Evolutionary conservation across 2,113 vertebrate species (phyloP).

Genomic region (Aptenodytes forsteri): DNA sequence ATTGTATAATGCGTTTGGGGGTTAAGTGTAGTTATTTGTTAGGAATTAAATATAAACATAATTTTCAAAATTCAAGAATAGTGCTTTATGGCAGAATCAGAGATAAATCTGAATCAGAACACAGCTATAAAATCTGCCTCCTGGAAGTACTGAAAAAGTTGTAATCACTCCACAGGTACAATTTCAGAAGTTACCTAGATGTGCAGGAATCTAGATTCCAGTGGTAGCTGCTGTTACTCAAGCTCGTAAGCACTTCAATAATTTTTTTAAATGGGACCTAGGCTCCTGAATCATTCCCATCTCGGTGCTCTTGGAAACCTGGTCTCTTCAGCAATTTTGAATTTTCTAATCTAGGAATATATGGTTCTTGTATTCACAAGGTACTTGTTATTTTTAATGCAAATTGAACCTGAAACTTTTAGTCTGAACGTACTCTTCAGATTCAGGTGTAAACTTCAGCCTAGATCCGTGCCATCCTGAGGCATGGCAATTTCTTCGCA

Average conservation of each 20-base stretch:
- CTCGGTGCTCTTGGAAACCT: neutral
- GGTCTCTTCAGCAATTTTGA: neutral
- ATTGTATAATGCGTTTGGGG: constrained; percentile 21
- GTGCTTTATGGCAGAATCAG: neutral
- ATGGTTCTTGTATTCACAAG: neutral
- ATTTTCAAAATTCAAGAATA: constrained; percentile 1
- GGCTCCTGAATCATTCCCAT: neutral
- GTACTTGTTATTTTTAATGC: neutral
- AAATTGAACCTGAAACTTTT: neutral
- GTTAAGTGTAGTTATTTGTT: constrained; percentile 18
- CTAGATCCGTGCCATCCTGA: neutral
- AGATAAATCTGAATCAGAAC: neutral
- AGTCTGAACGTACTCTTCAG: neutral
- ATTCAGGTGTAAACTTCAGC: neutral
- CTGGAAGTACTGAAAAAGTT: neutral
- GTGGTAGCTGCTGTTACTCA: neutral
- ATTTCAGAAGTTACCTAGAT: neutral
- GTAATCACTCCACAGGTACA: neutral
- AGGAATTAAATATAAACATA: constrained; percentile 32
- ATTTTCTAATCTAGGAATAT: neutral
- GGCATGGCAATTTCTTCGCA: neutral
- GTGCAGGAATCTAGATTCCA: neutral
- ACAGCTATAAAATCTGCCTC: neutral
- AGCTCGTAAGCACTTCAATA: neutral
- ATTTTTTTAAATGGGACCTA: neutral